A percentile compares a stretch with the other conserved stretches of the same genome.
Evolutionary conservation across 2,797 vertebrate genomes (phyloP).

Genomic region (Neosilurus hyrtlii): DNA sequence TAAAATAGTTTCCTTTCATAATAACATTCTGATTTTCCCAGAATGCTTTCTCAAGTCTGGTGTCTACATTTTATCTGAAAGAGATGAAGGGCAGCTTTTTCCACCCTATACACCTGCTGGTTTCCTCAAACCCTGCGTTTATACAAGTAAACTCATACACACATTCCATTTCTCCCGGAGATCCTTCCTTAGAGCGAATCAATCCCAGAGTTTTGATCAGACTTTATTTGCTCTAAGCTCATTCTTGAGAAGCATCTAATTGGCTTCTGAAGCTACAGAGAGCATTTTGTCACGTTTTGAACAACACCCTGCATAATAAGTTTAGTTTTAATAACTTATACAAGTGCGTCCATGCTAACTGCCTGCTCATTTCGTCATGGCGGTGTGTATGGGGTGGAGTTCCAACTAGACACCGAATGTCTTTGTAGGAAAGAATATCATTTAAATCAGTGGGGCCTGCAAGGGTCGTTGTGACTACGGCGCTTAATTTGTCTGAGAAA

Average conservation of each 20-base stretch:
- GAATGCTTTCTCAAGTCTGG: too few species aligned
- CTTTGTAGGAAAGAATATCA: neutral
- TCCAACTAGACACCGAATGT: neutral
- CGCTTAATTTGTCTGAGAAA: conserved; percentile 62
- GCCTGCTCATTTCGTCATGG: conserved; percentile 32
- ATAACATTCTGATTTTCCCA: too few species aligned
- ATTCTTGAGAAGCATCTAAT: conserved; percentile 34
- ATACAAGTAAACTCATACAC: neutral
- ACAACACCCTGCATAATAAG: conserved; percentile 32
- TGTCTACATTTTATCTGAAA: neutral
- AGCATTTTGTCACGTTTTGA: conserved; percentile 37
- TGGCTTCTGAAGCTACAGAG: conserved; percentile 9
- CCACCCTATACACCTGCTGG: neutral
- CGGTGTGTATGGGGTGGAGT: neutral
- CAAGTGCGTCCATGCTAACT: conserved; percentile 24
- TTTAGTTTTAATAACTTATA: conserved; percentile 31
- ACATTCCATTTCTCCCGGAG: neutral
- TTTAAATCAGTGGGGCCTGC: neutral
- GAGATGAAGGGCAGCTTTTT: neutral
- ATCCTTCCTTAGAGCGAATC: neutral
- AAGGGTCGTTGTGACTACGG: conserved; percentile 55
- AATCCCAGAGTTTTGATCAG: conserved; percentile 14
- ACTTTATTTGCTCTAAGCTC: conserved; percentile 31
- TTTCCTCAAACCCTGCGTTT: neutral
- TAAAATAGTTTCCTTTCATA: too few species aligned